These are phyloP conservation scores for Neotoma lepida DNA, from an alignment of 2,113 vertebrate genomes.

Conservation along the genomic window DNA sequence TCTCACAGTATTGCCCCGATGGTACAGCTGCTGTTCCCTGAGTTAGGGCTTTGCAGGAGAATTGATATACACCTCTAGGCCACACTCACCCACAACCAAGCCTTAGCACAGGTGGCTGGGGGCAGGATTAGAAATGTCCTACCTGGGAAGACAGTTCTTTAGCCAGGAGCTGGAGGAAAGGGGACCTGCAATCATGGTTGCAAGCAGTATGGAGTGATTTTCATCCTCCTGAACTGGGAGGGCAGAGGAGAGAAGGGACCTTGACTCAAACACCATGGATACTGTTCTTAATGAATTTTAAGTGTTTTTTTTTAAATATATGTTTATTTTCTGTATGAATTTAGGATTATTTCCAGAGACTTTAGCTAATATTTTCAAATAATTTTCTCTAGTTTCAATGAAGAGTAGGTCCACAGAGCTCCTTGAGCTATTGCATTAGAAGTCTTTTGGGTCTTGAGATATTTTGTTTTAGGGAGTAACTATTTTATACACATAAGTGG, in stretches of 20 bases:
- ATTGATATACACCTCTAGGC: not conserved
- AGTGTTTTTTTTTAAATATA: slow-evolving; percentile 18
- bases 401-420: not conserved
- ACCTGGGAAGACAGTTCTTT: not conserved
- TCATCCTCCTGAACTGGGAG: not conserved
- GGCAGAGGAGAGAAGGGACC: not conserved
- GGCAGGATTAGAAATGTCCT: not conserved
- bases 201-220: not conserved
- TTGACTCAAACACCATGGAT: not conserved
- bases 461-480: not conserved
- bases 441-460: slow-evolving; percentile 16
- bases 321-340: not conserved
- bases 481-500: slow-evolving; percentile 2
- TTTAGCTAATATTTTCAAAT: slow-evolving; percentile 24
- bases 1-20: not conserved
- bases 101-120: not conserved
- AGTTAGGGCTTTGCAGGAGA: not conserved
- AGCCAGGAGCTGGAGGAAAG: too few species aligned
- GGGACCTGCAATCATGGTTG: not conserved
- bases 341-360: slow-evolving; percentile 18
- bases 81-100: not conserved
- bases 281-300: slow-evolving; percentile 9
- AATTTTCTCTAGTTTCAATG: slow-evolving; percentile 9
- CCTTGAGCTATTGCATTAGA: not conserved
- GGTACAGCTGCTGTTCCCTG: not conserved